Percentiles rank a stretch among this genome's conserved stretches.
Conservation (phyloP, 2,888 invertebrate species). For the Autographa pulchrina region DNA sequence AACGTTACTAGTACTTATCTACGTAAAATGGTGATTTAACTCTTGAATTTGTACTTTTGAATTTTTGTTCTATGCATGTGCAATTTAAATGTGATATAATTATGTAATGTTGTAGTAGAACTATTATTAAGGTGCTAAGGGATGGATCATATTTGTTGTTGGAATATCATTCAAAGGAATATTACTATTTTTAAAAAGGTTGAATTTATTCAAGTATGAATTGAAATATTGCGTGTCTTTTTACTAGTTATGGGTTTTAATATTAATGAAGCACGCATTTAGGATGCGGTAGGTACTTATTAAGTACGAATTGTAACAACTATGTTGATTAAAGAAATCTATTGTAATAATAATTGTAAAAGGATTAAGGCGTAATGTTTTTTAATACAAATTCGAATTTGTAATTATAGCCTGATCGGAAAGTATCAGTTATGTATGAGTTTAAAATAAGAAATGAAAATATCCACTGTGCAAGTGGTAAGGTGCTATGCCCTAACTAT, state of each 20-base stretch:
- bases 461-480: constrained; percentile 19
- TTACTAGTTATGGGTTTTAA: constrained; percentile 56
- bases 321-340: constrained; percentile 79
- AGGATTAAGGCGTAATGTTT: constrained; percentile 38
- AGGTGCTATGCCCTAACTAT: constrained; percentile 51
- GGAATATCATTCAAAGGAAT: constrained; percentile 68
- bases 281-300: constrained; percentile 80
- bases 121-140: constrained; percentile 85
- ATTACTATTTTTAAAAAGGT: constrained; percentile 63
- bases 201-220: constrained; percentile 59
- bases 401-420: constrained; percentile 42
- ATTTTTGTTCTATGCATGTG: constrained; percentile 79
- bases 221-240: constrained; percentile 60
- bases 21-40: constrained; percentile 62
- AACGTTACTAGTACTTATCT: constrained; percentile 68
- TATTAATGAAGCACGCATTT: constrained; percentile 61
- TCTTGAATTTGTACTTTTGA: constrained; percentile 56
- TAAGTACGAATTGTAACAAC: constrained; percentile 86
- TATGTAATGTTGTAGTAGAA: constrained; percentile 73
- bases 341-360: constrained; percentile 49
- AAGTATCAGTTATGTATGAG: constrained; percentile 33
- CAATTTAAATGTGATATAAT: constrained; percentile 87
- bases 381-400: constrained; percentile 40
- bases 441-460: constrained; percentile 20
- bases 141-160: constrained; percentile 71